Evolutionary conservation across 1,140 invertebrate genomes (phyloP).

Genomic region (Drosophila santomea): DNA sequence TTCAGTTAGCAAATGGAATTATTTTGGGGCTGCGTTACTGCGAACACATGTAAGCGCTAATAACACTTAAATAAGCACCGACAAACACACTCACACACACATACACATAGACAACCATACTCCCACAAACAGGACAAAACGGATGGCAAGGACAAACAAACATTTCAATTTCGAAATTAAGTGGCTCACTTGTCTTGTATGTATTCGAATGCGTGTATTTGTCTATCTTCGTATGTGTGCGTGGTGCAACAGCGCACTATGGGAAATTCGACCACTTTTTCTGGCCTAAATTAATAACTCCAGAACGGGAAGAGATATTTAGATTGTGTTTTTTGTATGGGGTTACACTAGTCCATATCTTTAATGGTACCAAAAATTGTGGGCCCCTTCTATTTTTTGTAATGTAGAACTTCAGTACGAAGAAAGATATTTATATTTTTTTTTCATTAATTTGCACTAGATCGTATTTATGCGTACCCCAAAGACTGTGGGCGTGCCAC

Average conservation of each 20-base stretch:
- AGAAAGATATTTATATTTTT: too few relatives aligned
- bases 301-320: too few relatives aligned
- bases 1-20: conserved; percentile 76
- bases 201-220: conserved; percentile 46
- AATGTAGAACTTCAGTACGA: too few relatives aligned
- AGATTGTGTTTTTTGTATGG: too few relatives aligned
- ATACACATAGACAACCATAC: not conserved
- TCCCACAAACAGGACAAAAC: conserved; percentile 16
- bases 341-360: too few relatives aligned
- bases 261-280: too few relatives aligned
- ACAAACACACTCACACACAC: conserved; percentile 16
- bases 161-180: conserved; percentile 82
- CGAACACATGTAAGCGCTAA: conserved; percentile 79
- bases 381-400: too few relatives aligned
- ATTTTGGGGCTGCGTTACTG: conserved; percentile 48
- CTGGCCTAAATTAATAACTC: too few relatives aligned
- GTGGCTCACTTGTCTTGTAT: conserved; percentile 73
- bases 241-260: conserved; percentile 1
- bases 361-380: too few relatives aligned
- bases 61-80: conserved; percentile 76
- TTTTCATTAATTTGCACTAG: too few relatives aligned
- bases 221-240: conserved; percentile 15
- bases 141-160: conserved; percentile 48
- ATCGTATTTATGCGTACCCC: too few relatives aligned
- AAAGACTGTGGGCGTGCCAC: too few relatives aligned